A percentile compares a stretch with the other conserved stretches of the same genome.
Evolutionary conservation across 2,888 invertebrate species (phyloP).

Genomic region (Caenorhabditis panamensis): DNA sequence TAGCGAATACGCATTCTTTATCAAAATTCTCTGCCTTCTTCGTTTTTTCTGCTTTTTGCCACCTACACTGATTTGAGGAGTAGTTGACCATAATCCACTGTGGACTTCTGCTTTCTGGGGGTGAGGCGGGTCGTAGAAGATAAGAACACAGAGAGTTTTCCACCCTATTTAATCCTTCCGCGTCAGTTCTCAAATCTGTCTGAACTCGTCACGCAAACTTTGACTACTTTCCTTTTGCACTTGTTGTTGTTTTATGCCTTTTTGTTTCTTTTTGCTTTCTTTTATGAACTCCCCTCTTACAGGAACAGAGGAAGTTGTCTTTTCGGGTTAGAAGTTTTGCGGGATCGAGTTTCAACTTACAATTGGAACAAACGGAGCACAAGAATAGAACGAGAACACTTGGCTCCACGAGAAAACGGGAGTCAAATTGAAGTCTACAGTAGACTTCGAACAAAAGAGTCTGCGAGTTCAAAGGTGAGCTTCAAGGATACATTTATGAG

Average conservation of each 20-base stretch:
- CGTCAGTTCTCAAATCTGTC: conserved; percentile 42
- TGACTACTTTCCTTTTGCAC: conserved; percentile 17
- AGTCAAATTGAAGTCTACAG: neutral
- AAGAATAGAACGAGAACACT: neutral
- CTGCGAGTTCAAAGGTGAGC: conserved; percentile 14
- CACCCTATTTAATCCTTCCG: conserved; percentile 58
- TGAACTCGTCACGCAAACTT: conserved; percentile 52
- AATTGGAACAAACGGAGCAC: neutral
- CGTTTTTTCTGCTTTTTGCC: conserved; percentile 7
- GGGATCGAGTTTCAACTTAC: neutral
- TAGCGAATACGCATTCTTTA: neutral
- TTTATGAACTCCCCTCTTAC: neutral
- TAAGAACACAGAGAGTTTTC: conserved; percentile 49
- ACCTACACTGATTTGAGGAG: conserved; percentile 5
- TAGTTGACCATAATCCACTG: conserved; percentile 29
- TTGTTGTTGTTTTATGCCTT: conserved; percentile 32
- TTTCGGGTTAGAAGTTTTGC: conserved; percentile 5
- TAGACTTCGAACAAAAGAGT: neutral
- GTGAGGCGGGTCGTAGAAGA: conserved; percentile 27
- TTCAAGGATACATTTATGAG: neutral
- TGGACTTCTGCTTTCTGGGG: conserved; percentile 7
- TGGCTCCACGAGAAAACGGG: neutral
- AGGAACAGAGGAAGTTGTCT: neutral
- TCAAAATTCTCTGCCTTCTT: neutral
- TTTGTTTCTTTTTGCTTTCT: conserved; percentile 9